phyloP scores from a whole-genome alignment of 1,140 invertebrate species.

The Melipona quadrifasciata region DNA sequence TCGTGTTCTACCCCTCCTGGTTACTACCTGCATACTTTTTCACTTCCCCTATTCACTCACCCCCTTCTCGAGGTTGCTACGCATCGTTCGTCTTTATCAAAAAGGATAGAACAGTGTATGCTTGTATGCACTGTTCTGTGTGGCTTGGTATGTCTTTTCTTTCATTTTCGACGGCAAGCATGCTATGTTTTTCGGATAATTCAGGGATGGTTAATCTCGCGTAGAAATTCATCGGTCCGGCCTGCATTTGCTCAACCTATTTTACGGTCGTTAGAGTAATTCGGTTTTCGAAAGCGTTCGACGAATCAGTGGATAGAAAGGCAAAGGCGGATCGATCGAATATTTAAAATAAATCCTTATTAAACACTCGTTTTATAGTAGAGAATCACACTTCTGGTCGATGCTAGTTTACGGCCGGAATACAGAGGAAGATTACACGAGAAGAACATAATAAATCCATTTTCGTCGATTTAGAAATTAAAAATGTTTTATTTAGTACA shows the following conservation, averaged over 20 bases:
- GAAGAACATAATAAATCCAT: not conserved
- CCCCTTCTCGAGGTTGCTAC: not conserved
- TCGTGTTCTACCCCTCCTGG: not conserved
- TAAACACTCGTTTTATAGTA: not conserved
- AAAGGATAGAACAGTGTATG: not conserved
- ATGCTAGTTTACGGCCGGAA: not conserved
- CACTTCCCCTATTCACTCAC: not conserved
- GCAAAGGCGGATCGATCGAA: constrained; percentile 13
- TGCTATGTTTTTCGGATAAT: constrained; percentile 31
- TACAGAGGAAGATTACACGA: too few relatives aligned
- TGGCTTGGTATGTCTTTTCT: not conserved
- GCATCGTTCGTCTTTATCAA: not conserved
- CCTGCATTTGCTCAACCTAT: constrained; percentile 14
- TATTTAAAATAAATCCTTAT: constrained; percentile 31
- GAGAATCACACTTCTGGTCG: not conserved
- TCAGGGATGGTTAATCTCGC: constrained; percentile 25
- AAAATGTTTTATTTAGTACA: too few relatives aligned
- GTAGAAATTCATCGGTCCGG: constrained; percentile 7
- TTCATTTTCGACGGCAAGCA: not conserved
- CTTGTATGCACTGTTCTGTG: not conserved
- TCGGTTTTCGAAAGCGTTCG: constrained; percentile 34
- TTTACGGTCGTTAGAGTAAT: constrained; percentile 30
- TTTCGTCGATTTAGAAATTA: not conserved
- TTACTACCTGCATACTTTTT: not conserved
- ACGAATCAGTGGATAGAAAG: constrained; percentile 9